Conservation (phyloP, 2,797 vertebrate genomes). For the Sternarchorhynchus goeldii region DNA sequence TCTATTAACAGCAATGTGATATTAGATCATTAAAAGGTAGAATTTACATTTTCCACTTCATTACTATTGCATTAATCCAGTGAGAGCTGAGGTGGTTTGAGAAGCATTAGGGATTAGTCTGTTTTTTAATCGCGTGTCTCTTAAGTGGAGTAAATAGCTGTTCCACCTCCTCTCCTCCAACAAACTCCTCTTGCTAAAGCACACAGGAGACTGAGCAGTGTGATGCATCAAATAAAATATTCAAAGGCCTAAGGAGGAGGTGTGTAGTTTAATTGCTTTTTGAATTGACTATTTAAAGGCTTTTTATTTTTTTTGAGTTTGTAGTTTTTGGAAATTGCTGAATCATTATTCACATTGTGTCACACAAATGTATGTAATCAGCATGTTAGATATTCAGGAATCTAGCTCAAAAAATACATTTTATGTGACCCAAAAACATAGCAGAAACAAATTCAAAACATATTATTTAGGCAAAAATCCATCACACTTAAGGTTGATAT, state of each 20-base stretch:
- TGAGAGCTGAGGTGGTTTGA: constrained; percentile 11
- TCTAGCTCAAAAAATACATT: no score
- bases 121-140: constrained; percentile 33
- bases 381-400: no score
- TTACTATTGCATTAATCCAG: constrained; percentile 16
- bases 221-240: constrained; percentile 47
- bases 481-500: neutral
- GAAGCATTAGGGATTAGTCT: neutral
- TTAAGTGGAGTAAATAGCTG: constrained; percentile 32
- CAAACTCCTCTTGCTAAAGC: constrained; percentile 5
- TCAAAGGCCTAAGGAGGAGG: constrained; percentile 13
- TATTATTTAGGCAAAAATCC: neutral
- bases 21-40: constrained; percentile 2
- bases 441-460: neutral
- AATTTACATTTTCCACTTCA: constrained; percentile 19
- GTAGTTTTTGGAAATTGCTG: no score
- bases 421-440: no score
- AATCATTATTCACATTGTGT: no score
- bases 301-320: no score
- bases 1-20: constrained; percentile 2
- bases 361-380: no score
- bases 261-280: neutral
- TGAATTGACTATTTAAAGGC: no score
- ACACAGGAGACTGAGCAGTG: constrained; percentile 27
- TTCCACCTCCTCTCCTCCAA: constrained; percentile 12